Percentiles rank a stretch among this genome's conserved stretches.
Conservation (phyloP, 1,140 invertebrate genomes). For the Akabosia matsudoensis region DNA sequence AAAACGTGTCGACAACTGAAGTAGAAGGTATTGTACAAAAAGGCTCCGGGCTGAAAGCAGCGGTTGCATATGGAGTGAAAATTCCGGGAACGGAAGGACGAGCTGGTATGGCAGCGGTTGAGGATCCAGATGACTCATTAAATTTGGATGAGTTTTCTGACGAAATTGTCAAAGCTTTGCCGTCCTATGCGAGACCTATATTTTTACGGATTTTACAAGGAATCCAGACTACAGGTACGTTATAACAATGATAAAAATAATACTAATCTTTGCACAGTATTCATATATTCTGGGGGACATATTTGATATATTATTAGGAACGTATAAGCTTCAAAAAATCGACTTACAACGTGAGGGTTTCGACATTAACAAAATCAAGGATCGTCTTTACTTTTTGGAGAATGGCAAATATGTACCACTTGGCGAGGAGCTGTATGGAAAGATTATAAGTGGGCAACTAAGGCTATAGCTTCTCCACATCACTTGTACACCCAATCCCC, state of each 20-base stretch:
- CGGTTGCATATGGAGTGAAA: conserved; percentile 81
- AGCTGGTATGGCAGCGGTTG: conserved; percentile 95
- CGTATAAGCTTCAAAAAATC: conserved; percentile 89
- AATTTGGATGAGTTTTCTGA: conserved; percentile 64
- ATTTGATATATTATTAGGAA: conserved; percentile 57
- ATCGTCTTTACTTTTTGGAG: conserved; percentile 63
- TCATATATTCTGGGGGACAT: not conserved
- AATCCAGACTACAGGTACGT: conserved; percentile 77
- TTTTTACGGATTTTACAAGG: conserved; percentile 77
- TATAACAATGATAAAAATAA: not conserved
- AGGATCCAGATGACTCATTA: conserved; percentile 67
- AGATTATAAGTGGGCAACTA: conserved; percentile 61
- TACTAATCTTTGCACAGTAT: not conserved
- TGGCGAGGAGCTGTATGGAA: conserved; percentile 62
- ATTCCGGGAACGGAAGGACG: conserved; percentile 78
- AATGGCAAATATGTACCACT: conserved; percentile 61
- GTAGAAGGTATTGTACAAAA: conserved; percentile 89
- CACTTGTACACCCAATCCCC: not conserved
- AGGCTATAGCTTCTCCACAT: conserved; percentile 58
- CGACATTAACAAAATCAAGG: conserved; percentile 70
- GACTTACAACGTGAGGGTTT: conserved; percentile 87
- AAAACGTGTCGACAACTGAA: conserved; percentile 88
- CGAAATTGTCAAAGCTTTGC: conserved; percentile 67
- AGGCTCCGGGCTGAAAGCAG: conserved; percentile 77
- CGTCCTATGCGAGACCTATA: conserved; percentile 80